Conservation (phyloP, 2,797 vertebrate species). For the Semaprochilodus insignis region DNA sequence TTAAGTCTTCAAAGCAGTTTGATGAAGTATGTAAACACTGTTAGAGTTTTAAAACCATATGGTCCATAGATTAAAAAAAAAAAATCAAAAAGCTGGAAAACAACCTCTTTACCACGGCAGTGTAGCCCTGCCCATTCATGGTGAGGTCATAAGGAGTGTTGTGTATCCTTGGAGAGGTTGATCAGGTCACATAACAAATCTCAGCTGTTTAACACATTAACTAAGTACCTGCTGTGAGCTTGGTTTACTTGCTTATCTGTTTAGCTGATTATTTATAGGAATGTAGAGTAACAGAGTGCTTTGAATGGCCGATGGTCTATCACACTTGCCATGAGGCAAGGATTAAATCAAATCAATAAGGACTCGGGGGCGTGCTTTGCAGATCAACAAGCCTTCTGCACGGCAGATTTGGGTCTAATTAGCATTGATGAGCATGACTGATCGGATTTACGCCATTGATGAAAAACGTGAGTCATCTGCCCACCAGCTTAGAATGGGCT, state of each 20-base stretch:
- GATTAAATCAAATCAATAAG: conserved; percentile 74
- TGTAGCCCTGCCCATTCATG: no score
- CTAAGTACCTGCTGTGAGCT: background rate
- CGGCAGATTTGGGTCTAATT: conserved; percentile 70
- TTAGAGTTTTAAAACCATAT: no score
- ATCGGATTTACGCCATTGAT: conserved; percentile 68
- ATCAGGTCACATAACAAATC: background rate
- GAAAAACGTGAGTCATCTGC: conserved; percentile 67
- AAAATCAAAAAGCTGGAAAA: no score
- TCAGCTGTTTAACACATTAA: background rate
- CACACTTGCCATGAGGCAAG: conserved; percentile 57
- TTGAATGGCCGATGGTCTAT: conserved; percentile 8
- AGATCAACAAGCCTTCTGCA: conserved; percentile 68
- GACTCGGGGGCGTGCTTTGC: conserved; percentile 62
- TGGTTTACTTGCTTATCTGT: background rate
- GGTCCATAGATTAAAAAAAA: background rate
- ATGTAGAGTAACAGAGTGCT: background rate
- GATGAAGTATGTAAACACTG: no score
- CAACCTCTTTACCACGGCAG: no score
- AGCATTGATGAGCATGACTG: conserved; percentile 66
- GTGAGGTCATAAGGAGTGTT: no score
- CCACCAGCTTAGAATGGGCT: conserved; percentile 57
- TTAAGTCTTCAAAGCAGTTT: no score
- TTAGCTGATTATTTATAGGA: background rate
- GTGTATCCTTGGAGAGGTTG: no score